phyloP scores from a whole-genome alignment of 2,888 invertebrate genomes.

The Scaptomyza reducta region DNA sequence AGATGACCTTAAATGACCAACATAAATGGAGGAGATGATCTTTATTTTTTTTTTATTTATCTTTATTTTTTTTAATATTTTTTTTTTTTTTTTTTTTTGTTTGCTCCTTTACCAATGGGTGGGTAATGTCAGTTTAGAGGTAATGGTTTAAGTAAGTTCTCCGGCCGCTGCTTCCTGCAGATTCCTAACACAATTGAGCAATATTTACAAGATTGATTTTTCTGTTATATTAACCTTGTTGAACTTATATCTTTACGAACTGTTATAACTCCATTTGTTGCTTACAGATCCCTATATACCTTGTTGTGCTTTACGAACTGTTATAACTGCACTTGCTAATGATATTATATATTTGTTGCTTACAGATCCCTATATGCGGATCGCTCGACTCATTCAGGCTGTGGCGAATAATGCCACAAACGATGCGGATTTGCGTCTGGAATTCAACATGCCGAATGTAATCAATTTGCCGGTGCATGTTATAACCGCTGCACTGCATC shows the following conservation, averaged over 20 bases:
- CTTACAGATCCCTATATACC: too few relatives aligned
- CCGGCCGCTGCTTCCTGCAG: not conserved
- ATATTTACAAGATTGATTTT: not conserved
- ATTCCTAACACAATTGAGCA: not conserved
- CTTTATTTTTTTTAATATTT: too few relatives aligned
- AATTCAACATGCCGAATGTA: slow-evolving; percentile 82
- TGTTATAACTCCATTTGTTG: too few relatives aligned
- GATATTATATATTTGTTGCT: not conserved
- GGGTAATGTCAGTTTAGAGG: too few relatives aligned
- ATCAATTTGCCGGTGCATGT: slow-evolving; percentile 82
- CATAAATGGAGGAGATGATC: too few relatives aligned
- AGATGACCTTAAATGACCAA: too few relatives aligned
- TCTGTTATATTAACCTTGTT: not conserved
- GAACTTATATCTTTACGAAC: too few relatives aligned
- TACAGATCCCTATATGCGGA: slow-evolving; percentile 82
- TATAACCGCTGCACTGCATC: slow-evolving; percentile 86
- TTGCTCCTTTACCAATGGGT: too few relatives aligned
- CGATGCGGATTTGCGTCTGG: slow-evolving; percentile 83
- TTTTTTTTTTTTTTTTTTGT: too few relatives aligned
- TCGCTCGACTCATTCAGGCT: slow-evolving; percentile 83
- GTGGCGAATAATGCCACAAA: slow-evolving; percentile 82
- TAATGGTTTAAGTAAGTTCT: too few relatives aligned
- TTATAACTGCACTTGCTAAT: slow-evolving; percentile 3
- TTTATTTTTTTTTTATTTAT: too few relatives aligned
- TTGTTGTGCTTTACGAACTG: too few relatives aligned